Conservation (phyloP, 2,113 vertebrate species). For the Syrrhaptes paradoxus region DNA sequence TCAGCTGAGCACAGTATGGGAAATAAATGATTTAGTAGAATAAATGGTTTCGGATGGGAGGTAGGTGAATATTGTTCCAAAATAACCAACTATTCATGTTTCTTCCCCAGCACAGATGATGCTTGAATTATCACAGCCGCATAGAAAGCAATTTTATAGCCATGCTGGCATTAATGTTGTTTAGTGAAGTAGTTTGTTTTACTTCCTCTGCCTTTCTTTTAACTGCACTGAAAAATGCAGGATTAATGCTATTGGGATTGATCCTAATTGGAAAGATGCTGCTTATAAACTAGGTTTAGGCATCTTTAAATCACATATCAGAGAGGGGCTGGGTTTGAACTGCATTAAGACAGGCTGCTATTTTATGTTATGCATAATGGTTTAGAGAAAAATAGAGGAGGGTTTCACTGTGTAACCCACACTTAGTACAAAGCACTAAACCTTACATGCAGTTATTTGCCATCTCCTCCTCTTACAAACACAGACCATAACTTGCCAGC, state of each 20-base stretch:
- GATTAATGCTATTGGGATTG: not conserved
- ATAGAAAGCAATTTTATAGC: not conserved
- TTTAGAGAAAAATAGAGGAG: not conserved
- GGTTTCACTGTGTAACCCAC: not conserved
- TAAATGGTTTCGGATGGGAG: not conserved
- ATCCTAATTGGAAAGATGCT: not conserved
- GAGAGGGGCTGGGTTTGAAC: not conserved
- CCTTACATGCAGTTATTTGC: not conserved
- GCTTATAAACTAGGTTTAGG: not conserved
- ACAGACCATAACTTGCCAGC: not conserved
- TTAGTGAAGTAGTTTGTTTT: not conserved
- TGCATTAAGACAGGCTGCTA: not conserved
- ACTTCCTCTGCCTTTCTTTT: not conserved
- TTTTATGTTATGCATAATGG: not conserved
- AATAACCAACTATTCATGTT: not conserved
- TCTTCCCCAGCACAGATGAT: not conserved
- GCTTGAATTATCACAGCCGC: not conserved
- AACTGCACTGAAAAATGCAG: not conserved
- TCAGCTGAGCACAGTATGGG: not conserved
- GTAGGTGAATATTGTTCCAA: not conserved
- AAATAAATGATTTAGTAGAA: constrained; percentile 6
- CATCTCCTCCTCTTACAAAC: not conserved
- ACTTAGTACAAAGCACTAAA: not conserved
- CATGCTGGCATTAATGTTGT: not conserved
- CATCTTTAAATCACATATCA: not conserved